Percentiles rank a stretch among this genome's conserved stretches.
These are phyloP conservation scores for Sarcophaga caerulescens DNA, from an alignment of 2,888 invertebrate species.

Conservation along the genomic window DNA sequence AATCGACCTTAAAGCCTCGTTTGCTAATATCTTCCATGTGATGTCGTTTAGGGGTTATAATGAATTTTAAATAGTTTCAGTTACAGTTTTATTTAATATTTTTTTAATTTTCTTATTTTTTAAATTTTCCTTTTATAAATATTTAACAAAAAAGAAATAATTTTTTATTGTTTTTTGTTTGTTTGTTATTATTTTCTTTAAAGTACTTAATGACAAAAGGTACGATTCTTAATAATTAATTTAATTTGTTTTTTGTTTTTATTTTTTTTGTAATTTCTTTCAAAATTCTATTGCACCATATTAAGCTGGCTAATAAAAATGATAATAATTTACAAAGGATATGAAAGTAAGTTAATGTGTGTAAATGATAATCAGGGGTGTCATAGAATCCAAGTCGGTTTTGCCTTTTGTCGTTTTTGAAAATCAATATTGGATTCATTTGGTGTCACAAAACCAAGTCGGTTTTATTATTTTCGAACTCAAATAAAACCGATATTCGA, in stretches of 20 bases:
- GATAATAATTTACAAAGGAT: constrained; percentile 12
- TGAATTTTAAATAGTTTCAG: constrained; percentile 30
- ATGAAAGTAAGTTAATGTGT: neutral
- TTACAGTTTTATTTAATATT: neutral
- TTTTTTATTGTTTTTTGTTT: constrained; percentile 36
- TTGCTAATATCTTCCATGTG: neutral
- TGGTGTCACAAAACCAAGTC: too few species aligned
- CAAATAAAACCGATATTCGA: too few species aligned
- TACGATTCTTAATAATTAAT: constrained; percentile 41
- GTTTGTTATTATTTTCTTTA: constrained; percentile 26
- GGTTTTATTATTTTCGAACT: too few species aligned
- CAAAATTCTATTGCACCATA: constrained; percentile 29
- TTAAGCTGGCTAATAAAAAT: constrained; percentile 39
- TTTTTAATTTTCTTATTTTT: constrained; percentile 19
- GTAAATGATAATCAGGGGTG: constrained; percentile 1
- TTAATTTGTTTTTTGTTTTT: constrained; percentile 17
- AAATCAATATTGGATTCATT: too few species aligned
- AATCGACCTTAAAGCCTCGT: neutral
- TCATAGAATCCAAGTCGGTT: too few species aligned
- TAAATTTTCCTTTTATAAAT: constrained; percentile 38
- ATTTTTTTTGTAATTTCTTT: constrained; percentile 18
- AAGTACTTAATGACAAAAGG: constrained; percentile 65
- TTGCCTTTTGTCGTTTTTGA: too few species aligned
- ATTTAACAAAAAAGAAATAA: constrained; percentile 59
- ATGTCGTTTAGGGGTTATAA: constrained; percentile 26